Percentiles rank a stretch among this genome's conserved stretches.
Evolutionary conservation across 1,140 invertebrate genomes (phyloP).

Genomic region (Leguminivora glycinivorella): DNA sequence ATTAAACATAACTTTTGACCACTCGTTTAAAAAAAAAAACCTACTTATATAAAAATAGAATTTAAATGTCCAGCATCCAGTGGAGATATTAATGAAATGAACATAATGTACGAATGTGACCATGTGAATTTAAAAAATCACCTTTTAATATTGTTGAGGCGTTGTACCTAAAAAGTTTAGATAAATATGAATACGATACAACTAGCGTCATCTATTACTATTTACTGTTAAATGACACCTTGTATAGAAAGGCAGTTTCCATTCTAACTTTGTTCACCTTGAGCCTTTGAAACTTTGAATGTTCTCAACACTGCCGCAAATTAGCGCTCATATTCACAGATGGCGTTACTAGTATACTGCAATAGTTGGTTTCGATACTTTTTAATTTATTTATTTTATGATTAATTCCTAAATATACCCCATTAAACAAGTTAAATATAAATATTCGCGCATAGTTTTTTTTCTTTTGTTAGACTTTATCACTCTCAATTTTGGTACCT

Average conservation of each 20-base stretch:
- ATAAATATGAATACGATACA: not conserved
- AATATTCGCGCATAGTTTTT: too few species aligned
- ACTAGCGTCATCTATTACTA: not conserved
- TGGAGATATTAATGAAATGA: too few species aligned
- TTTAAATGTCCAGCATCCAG: too few species aligned
- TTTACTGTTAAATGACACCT: not conserved
- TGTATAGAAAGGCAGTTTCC: conserved; percentile 1
- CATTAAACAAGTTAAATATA: too few species aligned
- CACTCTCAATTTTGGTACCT: not conserved
- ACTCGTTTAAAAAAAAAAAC: too few species aligned
- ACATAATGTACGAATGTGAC: too few species aligned
- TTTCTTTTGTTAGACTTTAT: too few species aligned
- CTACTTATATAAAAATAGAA: too few species aligned
- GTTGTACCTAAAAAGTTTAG: not conserved
- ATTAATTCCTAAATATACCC: not conserved
- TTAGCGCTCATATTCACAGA: not conserved
- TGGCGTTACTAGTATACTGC: not conserved
- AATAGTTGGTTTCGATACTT: too few species aligned
- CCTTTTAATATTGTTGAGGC: too few species aligned
- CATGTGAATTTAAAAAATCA: too few species aligned
- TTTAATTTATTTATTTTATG: not conserved
- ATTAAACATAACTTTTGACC: too few species aligned
- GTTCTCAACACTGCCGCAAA: not conserved
- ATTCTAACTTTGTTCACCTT: not conserved
- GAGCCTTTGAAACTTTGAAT: not conserved